phyloP scores from a whole-genome alignment of 30 jellyfish, hydroid and myxozoan genomes.

The Calvadosia cruxmelitensis region DNA sequence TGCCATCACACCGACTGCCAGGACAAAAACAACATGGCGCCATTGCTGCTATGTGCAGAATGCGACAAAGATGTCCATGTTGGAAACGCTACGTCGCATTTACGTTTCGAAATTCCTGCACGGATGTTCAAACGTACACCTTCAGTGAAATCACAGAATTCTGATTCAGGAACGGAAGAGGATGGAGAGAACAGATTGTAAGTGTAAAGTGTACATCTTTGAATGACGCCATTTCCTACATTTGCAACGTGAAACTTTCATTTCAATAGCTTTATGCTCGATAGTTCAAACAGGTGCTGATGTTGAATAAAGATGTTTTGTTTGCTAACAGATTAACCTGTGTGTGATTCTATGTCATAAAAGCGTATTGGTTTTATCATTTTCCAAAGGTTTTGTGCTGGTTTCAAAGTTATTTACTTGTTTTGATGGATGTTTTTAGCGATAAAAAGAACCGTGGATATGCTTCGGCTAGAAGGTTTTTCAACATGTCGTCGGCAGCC shows the following conservation, averaged over 20 bases:
- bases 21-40: conserved; percentile 51
- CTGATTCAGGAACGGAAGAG: conserved; percentile 85
- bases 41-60: conserved; percentile 55
- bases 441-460: conserved; percentile 72
- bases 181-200: conserved; percentile 30
- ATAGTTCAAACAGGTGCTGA: too few relatives aligned
- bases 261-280: too few relatives aligned
- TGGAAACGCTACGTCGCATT: conserved; percentile 41
- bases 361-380: background rate
- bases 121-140: conserved; percentile 45
- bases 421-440: conserved; percentile 16
- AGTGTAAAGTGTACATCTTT: too few relatives aligned
- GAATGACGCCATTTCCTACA: too few relatives aligned
- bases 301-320: too few relatives aligned
- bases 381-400: background rate
- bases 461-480: conserved; percentile 75
- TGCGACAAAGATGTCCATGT: conserved; percentile 50
- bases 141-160: conserved; percentile 51
- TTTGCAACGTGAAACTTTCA: too few relatives aligned
- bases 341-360: too few relatives aligned
- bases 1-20: conserved; percentile 90
- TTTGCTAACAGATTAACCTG: too few relatives aligned
- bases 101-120: conserved; percentile 60
- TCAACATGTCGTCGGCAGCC: conserved; percentile 45
- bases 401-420: background rate